Evolutionary conservation across 2,797 vertebrate genomes (phyloP), one percentile per base, ranked within the genome.

Genomic region (Malacoraja senta): DNA sequence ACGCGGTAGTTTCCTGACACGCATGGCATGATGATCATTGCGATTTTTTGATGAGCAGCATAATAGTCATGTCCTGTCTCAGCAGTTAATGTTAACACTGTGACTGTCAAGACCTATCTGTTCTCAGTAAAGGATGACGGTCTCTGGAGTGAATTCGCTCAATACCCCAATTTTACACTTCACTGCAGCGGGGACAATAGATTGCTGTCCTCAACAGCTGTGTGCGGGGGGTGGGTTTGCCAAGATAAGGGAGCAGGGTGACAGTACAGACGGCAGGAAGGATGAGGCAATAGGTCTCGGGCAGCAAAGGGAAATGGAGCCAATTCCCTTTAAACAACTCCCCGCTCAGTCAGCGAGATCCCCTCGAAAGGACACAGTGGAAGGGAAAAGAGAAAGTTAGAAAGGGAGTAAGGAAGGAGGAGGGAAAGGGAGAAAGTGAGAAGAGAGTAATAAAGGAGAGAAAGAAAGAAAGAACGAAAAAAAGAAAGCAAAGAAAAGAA

Each of bases 91-190:
- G 96, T 96, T 96, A 96, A 96, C 96, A 96, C 96, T 95, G 95
- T 74, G 95, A 94, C 95, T 96, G 96, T 96, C 96, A 96, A 95
- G 96, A 96, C 95, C 95, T 96, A 97, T 97, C 96, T 96, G 94
- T 95, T 94, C 96, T 95, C 96, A 95, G 97, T 96, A 97, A 97
- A 97, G 95, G 95, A 95, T 96, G 96, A 97, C 95, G 96, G 96
- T 96, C 96, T 97, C 96, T 97, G 96, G 96, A 97, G 96, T 97
- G 96, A 95, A 93, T 93, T 95, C 95, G 96, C 95, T 96, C 86
- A 95, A 95, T 95, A 96, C 95, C 95, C 95, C 96, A 96, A 97
- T 97, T 97, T 97, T 97, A 96, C 96, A 96, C 96, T 97, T 96
- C 95, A 96, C 96, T 96, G 96, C 96, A 94, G 95, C 95, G 95